Evolutionary conservation across 1,140 invertebrate genomes (phyloP), one percentile per base, ranked within the genome.

Genomic region (Pseudomyrmex flavicornis): DNA sequence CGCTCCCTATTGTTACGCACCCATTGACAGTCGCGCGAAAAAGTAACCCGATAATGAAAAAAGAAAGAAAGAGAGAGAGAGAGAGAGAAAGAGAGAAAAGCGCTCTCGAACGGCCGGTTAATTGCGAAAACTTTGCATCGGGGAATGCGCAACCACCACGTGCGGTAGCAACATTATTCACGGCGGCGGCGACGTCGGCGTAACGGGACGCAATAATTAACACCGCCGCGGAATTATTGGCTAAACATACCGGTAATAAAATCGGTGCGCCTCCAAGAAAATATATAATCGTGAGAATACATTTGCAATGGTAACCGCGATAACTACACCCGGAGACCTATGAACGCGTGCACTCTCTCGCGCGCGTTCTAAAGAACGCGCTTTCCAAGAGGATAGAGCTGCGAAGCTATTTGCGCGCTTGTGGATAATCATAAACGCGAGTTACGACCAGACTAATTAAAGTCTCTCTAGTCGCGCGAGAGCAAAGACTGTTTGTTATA

Each of bases 121-220:
- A 79, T 79, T 79, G 76, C 76, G 76, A 69, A 54, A 68, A 35
- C 35, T 50, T 68, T 17, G 54, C 50, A 70, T 79, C 65, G 76
- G 20, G 35, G 35, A 46, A 70, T 70, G 15, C 52, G 10, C 13
- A 48, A 79, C 76, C 52, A 79, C 76, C 52, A 79, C 76, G 65
- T 70, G 76, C 76, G 76, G 76, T 79, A 79, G 76, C 65, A 70
- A 70, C 76, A 79, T 79, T 79, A 79, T 70, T 79, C 76, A 79
- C 20, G 5, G 5, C 35, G 35, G 26, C 26, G 26, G 7, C 35
- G 35, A 5, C 44, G 17, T 10, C 52, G 76, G 76, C 20, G 15
- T 79, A 79, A 79, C 76, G 76, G 76, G 54, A 70, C 65, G 63
- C 50, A 66, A 79, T 79, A 79, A 79, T 79, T 79, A 79, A 79